Evolutionary conservation across 2,888 invertebrate genomes (phyloP).

Genomic region (Sclerodermus sp.): DNA sequence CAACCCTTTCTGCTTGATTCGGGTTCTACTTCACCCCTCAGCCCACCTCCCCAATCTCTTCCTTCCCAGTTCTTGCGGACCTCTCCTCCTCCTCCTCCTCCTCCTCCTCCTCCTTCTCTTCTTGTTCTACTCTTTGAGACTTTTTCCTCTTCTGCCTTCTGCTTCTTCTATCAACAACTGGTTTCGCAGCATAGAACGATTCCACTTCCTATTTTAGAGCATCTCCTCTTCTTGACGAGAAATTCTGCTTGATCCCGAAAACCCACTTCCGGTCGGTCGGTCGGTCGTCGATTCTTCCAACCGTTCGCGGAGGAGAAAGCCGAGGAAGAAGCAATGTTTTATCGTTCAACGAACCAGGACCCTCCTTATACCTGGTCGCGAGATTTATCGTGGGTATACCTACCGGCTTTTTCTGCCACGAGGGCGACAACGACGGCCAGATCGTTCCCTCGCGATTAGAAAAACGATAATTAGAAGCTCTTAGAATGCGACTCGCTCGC

Average conservation of each 20-base stretch:
- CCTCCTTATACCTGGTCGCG: constrained; percentile 28
- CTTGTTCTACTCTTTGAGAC: neutral
- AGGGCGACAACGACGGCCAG: constrained; percentile 14
- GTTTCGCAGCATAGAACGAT: too few relatives aligned
- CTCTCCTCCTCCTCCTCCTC: too few relatives aligned
- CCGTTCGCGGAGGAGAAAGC: neutral
- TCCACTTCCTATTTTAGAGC: too few relatives aligned
- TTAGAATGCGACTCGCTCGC: constrained; percentile 9
- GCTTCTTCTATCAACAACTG: too few relatives aligned
- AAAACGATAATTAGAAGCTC: constrained; percentile 22
- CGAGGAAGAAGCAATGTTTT: constrained; percentile 19
- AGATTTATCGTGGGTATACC: constrained; percentile 35
- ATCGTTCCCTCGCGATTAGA: constrained; percentile 9
- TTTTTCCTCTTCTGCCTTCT: neutral
- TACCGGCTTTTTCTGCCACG: constrained; percentile 11
- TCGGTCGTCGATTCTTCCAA: too few relatives aligned
- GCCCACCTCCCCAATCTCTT: constrained; percentile 7
- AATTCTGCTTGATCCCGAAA: too few relatives aligned
- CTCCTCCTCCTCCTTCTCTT: constrained; percentile 7
- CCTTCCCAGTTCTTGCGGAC: constrained; percentile 16
- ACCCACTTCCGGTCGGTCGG: too few relatives aligned
- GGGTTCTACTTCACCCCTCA: constrained; percentile 12
- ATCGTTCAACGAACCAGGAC: constrained; percentile 27
- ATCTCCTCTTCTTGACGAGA: too few relatives aligned
- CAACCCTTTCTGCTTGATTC: constrained; percentile 35